Conservation (phyloP, 35 echinoderm and acorn worm genomes). For the Chiridota heheva region DNA sequence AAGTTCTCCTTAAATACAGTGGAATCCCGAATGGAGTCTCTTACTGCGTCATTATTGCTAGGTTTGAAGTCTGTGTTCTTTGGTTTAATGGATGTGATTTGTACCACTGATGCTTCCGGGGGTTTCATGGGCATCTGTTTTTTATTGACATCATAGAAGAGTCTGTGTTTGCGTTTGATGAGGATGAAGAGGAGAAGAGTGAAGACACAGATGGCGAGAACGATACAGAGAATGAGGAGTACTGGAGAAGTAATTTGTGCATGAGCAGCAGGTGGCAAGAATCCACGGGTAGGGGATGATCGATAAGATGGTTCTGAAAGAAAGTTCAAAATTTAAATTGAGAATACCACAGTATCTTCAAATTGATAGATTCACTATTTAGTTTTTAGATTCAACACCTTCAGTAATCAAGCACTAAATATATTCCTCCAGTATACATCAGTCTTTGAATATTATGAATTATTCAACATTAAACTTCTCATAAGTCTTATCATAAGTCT, state of each 20-base stretch:
- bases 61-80: conserved; percentile 80
- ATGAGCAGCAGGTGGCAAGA: not conserved
- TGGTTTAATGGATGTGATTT: conserved; percentile 64
- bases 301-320: not conserved
- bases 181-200: conserved; percentile 69
- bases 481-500: too few species aligned
- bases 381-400: too few species aligned
- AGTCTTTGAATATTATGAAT: too few species aligned
- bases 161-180: conserved; percentile 70
- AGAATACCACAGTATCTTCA: not conserved
- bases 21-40: conserved; percentile 87
- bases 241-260: conserved; percentile 42
- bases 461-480: too few species aligned
- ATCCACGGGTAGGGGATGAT: conserved; percentile 19
- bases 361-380: not conserved
- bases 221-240: conserved; percentile 63
- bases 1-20: conserved; percentile 87
- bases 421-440: too few species aligned
- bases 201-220: conserved; percentile 72
- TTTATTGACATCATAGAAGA: conserved; percentile 83
- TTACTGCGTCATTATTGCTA: conserved; percentile 58
- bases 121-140: conserved; percentile 40
- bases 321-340: not conserved
- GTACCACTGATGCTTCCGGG: conserved; percentile 23
- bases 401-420: too few species aligned